A percentile compares a stretch with the other conserved stretches of the same genome.
Evolutionary conservation across 2,888 invertebrate species (phyloP).

Genomic region (Agrotis clavis): DNA sequence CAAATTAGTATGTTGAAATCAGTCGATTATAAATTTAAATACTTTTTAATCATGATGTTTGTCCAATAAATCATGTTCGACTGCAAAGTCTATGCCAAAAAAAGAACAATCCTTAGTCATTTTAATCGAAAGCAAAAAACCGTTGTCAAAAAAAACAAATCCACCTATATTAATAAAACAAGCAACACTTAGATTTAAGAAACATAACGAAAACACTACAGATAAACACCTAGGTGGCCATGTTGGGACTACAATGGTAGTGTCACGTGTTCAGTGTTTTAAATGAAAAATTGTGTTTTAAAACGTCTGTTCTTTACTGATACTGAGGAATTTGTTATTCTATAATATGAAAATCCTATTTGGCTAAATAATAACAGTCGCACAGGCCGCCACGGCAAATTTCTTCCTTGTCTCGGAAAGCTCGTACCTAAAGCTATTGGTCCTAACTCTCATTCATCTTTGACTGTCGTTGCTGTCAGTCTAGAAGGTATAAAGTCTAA

Average conservation of each 20-base stretch:
- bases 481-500: too few relatives aligned
- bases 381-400: too few relatives aligned
- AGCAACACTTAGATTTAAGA: conserved; percentile 64
- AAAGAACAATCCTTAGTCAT: conserved; percentile 42
- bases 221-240: conserved; percentile 76
- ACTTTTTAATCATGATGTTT: conserved; percentile 1
- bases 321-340: not conserved
- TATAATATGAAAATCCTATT: not conserved
- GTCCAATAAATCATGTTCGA: conserved; percentile 4
- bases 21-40: not conserved
- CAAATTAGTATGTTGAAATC: conserved; percentile 33
- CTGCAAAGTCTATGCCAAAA: conserved; percentile 19
- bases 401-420: too few relatives aligned
- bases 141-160: conserved; percentile 16
- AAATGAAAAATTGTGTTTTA: conserved; percentile 49
- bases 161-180: conserved; percentile 43
- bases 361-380: too few relatives aligned
- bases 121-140: conserved; percentile 43
- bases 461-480: too few relatives aligned
- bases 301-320: conserved; percentile 69
- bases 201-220: conserved; percentile 54
- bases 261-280: conserved; percentile 69
- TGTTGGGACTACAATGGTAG: conserved; percentile 76
- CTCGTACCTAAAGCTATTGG: too few relatives aligned
- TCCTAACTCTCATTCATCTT: too few relatives aligned